These are phyloP conservation scores for Lophius americanus DNA, from an alignment of 2,797 vertebrate species.

Conservation along the genomic window DNA sequence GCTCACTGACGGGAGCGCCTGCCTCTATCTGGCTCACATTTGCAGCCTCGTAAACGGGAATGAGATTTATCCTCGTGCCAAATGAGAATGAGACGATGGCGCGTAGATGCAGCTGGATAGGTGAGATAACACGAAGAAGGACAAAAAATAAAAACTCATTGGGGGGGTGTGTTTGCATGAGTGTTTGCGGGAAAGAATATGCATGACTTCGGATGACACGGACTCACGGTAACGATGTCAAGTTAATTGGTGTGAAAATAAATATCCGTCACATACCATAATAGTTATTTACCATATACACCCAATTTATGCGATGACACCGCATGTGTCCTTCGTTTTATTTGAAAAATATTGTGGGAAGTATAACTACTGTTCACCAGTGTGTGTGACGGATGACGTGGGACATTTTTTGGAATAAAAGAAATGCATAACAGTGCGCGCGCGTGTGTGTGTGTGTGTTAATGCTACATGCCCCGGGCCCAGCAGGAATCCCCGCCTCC, in stretches of 20 bases:
- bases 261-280: conserved; percentile 32
- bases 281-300: too few species aligned
- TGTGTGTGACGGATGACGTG: background rate
- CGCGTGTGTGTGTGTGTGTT: conserved; percentile 8
- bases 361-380: conserved; percentile 1
- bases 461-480: conserved; percentile 27
- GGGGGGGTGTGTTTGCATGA: background rate
- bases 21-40: conserved; percentile 44
- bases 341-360: background rate
- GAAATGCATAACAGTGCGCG: background rate
- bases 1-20: conserved; percentile 31
- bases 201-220: conserved; percentile 1
- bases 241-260: conserved; percentile 1
- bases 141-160: conserved; percentile 45
- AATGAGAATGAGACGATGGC: conserved; percentile 47
- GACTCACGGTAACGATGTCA: conserved; percentile 6
- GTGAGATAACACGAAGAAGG: conserved; percentile 21
- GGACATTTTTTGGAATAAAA: conserved; percentile 10
- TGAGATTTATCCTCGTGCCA: conserved; percentile 59
- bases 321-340: background rate
- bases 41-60: conserved; percentile 57
- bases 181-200: background rate
- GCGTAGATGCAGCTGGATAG: conserved; percentile 35
- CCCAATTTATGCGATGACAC: conserved; percentile 22
- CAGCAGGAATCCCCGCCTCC: conserved; percentile 52